These are phyloP conservation scores for Drosophila azteca DNA, from an alignment of 1,140 invertebrate genomes.

Conservation along the genomic window DNA sequence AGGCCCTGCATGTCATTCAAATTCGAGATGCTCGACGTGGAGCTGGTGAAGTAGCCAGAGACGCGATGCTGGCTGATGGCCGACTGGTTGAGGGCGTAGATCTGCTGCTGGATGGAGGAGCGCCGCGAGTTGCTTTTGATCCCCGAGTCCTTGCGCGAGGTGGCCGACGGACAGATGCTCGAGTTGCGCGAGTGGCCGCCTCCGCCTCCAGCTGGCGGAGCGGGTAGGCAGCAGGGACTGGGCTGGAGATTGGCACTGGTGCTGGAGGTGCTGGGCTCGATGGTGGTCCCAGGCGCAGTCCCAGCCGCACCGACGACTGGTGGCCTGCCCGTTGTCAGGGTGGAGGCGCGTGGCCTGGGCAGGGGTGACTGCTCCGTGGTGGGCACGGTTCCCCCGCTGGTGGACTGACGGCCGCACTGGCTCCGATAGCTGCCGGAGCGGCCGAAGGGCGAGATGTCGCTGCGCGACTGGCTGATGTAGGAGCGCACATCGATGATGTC, in stretches of 20 bases:
- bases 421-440: conserved; percentile 87
- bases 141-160: conserved; percentile 94
- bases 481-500: conserved; percentile 88
- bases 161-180: conserved; percentile 89
- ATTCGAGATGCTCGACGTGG: conserved; percentile 86
- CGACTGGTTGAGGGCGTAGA: conserved; percentile 86
- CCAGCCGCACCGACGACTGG: background rate
- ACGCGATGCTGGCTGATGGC: conserved; percentile 91
- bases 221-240: conserved; percentile 30
- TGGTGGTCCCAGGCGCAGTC: background rate
- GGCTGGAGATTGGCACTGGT: conserved; percentile 19
- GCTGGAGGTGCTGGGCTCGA: conserved; percentile 42
- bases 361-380: conserved; percentile 83
- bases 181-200: conserved; percentile 70
- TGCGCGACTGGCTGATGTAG: conserved; percentile 88
- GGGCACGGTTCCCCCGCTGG: conserved; percentile 37
- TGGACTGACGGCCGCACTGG: conserved; percentile 85
- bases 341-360: conserved; percentile 86
- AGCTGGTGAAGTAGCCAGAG: conserved; percentile 94
- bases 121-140: conserved; percentile 92
- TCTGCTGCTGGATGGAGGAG: conserved; percentile 93
- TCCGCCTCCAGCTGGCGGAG: conserved; percentile 10
- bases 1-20: conserved; percentile 76
- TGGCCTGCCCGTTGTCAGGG: conserved; percentile 67
- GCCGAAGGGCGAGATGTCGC: conserved; percentile 87